phyloP scores from a whole-genome alignment of 2,888 invertebrate genomes.

The Spilarctia lutea region DNA sequence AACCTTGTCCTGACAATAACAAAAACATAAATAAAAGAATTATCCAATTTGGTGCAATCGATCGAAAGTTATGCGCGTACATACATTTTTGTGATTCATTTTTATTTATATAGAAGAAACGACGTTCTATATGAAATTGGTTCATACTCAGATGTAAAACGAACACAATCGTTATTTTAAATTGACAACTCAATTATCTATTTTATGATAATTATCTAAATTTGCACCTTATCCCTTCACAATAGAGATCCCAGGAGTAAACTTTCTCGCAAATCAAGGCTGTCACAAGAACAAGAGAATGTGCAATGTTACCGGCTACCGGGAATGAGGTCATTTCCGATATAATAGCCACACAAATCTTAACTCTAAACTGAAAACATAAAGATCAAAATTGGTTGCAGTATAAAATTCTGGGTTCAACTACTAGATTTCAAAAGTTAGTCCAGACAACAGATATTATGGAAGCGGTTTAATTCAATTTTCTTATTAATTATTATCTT shows the following conservation, averaged over 20 bases:
- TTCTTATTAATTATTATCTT: slow-evolving; percentile 16
- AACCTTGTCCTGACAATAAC: too few species aligned
- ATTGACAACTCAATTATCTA: slow-evolving; percentile 3
- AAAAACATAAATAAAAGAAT: too few species aligned
- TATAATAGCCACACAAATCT: slow-evolving; percentile 27
- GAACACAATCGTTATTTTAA: slow-evolving; percentile 17
- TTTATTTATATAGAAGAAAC: too few species aligned
- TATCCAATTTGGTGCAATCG: too few species aligned
- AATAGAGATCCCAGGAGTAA: slow-evolving; percentile 37
- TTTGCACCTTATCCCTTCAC: slow-evolving; percentile 19
- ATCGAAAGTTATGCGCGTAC: too few species aligned
- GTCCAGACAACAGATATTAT: slow-evolving; percentile 34
- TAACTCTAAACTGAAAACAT: neutral
- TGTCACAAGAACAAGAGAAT: slow-evolving; percentile 59
- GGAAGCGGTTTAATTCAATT: slow-evolving; percentile 34
- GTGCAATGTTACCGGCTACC: slow-evolving; percentile 52
- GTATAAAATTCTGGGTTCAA: slow-evolving; percentile 21
- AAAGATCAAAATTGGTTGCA: slow-evolving; percentile 26
- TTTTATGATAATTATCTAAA: slow-evolving; percentile 10
- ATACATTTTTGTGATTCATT: too few species aligned
- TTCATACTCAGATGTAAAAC: too few species aligned
- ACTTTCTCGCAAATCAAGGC: slow-evolving; percentile 50
- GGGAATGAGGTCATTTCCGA: slow-evolving; percentile 70
- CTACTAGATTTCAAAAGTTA: slow-evolving; percentile 45
- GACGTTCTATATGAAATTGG: too few species aligned